These are phyloP conservation scores for Orchesella cincta DNA, from an alignment of 1,140 invertebrate genomes.

Conservation along the genomic window DNA sequence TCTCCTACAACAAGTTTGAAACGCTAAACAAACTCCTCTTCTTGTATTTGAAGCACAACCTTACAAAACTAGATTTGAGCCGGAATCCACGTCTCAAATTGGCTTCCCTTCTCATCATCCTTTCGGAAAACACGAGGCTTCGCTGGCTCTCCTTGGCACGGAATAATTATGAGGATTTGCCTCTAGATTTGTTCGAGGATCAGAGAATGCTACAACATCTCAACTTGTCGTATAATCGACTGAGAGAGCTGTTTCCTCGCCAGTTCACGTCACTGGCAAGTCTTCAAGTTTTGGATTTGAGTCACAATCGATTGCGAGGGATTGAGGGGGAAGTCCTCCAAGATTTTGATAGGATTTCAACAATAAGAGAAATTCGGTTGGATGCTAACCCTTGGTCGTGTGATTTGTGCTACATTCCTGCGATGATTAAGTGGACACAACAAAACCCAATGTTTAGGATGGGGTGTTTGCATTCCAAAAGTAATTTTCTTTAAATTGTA, in stretches of 20 bases:
- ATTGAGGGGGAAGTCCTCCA: slow-evolving; percentile 40
- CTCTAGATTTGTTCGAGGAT: slow-evolving; percentile 45
- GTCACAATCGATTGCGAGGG: slow-evolving; percentile 44
- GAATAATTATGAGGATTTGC: slow-evolving; percentile 46
- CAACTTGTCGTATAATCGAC: slow-evolving; percentile 45
- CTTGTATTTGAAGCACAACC: slow-evolving; percentile 29
- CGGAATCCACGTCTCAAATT: slow-evolving; percentile 44
- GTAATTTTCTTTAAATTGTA: slow-evolving; percentile 29
- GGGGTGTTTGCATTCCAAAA: slow-evolving; percentile 37
- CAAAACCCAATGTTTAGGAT: slow-evolving; percentile 33
- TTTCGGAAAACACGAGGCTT: slow-evolving; percentile 42
- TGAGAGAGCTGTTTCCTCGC: slow-evolving; percentile 43
- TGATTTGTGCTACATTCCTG: slow-evolving; percentile 47
- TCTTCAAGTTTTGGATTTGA: slow-evolving; percentile 43
- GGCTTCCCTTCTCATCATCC: slow-evolving; percentile 33
- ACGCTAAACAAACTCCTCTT: slow-evolving; percentile 47
- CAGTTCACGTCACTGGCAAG: slow-evolving; percentile 36
- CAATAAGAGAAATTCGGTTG: slow-evolving; percentile 39
- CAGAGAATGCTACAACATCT: slow-evolving; percentile 39
- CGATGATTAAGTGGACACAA: slow-evolving; percentile 44
- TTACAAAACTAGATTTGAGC: slow-evolving; percentile 45
- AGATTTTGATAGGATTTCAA: slow-evolving; percentile 36
- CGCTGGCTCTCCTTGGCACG: slow-evolving; percentile 39
- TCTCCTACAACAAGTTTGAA: slow-evolving; percentile 51
- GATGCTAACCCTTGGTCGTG: slow-evolving; percentile 47